Evolutionary conservation across 2,797 vertebrate species (phyloP), one percentile per base, ranked within the genome.

Genomic region (Xenops minutus): DNA sequence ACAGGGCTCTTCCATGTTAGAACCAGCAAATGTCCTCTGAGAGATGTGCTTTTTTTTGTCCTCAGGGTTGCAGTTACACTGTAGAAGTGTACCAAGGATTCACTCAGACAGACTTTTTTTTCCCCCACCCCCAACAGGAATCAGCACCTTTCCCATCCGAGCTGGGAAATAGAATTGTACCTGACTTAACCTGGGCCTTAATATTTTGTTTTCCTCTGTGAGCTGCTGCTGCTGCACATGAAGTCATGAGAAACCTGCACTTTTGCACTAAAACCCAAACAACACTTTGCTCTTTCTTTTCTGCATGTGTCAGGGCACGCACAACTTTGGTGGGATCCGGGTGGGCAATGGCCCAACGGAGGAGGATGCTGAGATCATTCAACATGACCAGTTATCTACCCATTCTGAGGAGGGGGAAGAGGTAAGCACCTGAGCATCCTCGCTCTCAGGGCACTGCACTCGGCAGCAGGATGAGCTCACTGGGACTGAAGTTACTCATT

Each of bases 291-390:
- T 97, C 93, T 97, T 97, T 98, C 96, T 98, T 97, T 74, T 85
- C 97, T 97, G 76, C 92, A 77, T 92, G 92, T 96, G 97, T 93
- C 98, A 99, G 99, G 99, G 99, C 77, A 99, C 98, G 11, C 98
- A 99, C 96, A 99, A 98, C 98, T 99, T 99, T 74, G 99, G 99
- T 81, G 99, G 99, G 85, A 99, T 99, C 97, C 98, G 98, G 85
- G 99, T 99, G 95, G 99, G 99, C 93, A 99, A 99, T 29, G 99
- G 99, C 66, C 99, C 99, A 34, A 99, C 99, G 0, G 99, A 99
- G 89, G 99, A 99, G 79, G 98, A 99, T 97, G 99, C 99, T 39
- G 99, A 98, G 98, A 99, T 99, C 97, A 99, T 99, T 95, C 98
- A 99, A 93, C 99, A 99, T 64, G 99, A 99, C 97, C 99, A 99